phyloP scores from a whole-genome alignment of 2,888 invertebrate genomes.

The Zootermopsis nevadensis region DNA sequence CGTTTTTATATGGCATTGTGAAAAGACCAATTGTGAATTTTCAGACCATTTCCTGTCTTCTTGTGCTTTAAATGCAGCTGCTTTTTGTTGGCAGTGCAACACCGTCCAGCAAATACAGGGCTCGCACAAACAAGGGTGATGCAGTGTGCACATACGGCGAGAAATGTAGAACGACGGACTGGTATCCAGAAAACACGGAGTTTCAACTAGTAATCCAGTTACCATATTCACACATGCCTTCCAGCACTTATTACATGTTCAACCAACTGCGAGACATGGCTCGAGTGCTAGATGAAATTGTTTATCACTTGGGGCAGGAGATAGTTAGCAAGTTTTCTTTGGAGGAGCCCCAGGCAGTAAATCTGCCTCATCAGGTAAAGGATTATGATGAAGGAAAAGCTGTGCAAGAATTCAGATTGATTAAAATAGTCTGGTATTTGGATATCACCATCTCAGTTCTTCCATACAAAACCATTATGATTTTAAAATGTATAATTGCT shows the following conservation, averaged over 20 bases:
- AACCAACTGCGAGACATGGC: slow-evolving; percentile 65
- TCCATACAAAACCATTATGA: too few relatives aligned
- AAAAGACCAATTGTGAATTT: background rate
- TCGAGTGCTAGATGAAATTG: slow-evolving; percentile 62
- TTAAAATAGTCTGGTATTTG: too few relatives aligned
- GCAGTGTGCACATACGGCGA: slow-evolving; percentile 57
- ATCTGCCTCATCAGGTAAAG: slow-evolving; percentile 54
- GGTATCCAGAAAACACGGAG: background rate
- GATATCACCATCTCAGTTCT: too few relatives aligned
- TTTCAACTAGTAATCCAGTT: background rate
- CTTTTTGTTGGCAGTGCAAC: slow-evolving; percentile 55
- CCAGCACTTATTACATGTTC: slow-evolving; percentile 65
- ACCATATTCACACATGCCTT: slow-evolving; percentile 34
- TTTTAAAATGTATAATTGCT: too few relatives aligned
- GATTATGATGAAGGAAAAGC: background rate
- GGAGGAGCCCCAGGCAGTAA: slow-evolving; percentile 56
- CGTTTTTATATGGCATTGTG: too few relatives aligned
- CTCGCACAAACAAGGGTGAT: slow-evolving; percentile 69
- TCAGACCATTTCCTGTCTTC: background rate
- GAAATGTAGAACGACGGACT: background rate
- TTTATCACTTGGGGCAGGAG: slow-evolving; percentile 59
- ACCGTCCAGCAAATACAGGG: slow-evolving; percentile 61
- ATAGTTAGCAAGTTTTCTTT: slow-evolving; percentile 59
- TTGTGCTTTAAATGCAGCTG: too few relatives aligned
- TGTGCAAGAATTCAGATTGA: too few relatives aligned